Evolutionary conservation across 2,113 vertebrate species (phyloP), one percentile per base, ranked within the genome.

Genomic region (Monarcha castaneiventris): DNA sequence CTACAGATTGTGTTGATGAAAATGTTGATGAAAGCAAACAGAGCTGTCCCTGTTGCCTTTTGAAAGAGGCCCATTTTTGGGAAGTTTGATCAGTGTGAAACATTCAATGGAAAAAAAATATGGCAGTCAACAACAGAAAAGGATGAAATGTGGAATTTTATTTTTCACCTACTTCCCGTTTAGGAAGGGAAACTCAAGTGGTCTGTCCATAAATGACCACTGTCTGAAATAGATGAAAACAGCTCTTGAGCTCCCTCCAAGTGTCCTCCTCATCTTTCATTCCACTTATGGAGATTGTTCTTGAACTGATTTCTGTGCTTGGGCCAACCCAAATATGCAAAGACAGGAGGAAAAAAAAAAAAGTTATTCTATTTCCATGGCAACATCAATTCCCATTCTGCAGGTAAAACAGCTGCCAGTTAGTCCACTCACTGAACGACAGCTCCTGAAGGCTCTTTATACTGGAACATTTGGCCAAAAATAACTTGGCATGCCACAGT

Each of bases 371-470:
- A 96, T 99, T 97, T 98, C 98, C 98, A 98, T 98, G 97, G 98
- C 97, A 98, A 99, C 98, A 93, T 97, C 98, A 97, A 95, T 98
- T 98, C 98, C 91, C 97, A 97, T 98, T 98, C 98, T 98, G 98
- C 98, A 98, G 98, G 98, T 98, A 96, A 96, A 98, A 96, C 94
- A 97, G 96, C 98, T 97, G 97, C 97, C 97, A 96, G 97, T 97
- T 95, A 96, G 98, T 97, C 98, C 97, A 97, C 95, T 97, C 98
- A 96, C 95, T 97, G 97, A 98, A 97, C 78, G 97, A 95, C 96
- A 97, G 91, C 92, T 95, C 97, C 97, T 94, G 97, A 94, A 97
- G 97, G 95, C 89, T 95, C 77, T 91, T 93, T 78, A 75, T 55
- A 15, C 76, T 56, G 51, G 61, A 52, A 82, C 43, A 51, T 95